These are phyloP conservation scores for Sacculina carcini DNA, from an alignment of 2,888 invertebrate species.

Conservation along the genomic window DNA sequence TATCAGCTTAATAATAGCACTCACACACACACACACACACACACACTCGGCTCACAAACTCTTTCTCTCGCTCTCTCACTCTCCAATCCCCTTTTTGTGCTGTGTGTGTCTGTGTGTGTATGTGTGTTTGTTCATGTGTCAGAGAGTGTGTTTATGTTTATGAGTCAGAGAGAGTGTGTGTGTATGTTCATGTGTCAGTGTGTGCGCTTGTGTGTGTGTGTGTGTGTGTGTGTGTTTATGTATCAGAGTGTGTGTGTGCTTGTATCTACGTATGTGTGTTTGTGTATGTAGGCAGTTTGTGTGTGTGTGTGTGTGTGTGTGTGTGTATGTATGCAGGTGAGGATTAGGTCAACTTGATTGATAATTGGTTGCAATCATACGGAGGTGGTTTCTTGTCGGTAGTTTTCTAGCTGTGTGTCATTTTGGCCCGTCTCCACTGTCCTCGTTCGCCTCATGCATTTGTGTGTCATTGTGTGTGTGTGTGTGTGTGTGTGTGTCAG, in stretches of 20 bases:
- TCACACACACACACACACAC: background rate
- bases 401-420: no score
- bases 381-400: no score
- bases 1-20: constrained; percentile 37
- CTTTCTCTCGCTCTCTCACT: background rate
- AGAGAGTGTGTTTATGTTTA: background rate
- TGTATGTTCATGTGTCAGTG: no score
- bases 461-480: no score
- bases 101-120: background rate
- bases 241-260: no score
- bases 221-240: no score
- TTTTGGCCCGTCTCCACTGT: no score
- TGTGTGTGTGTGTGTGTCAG: no score
- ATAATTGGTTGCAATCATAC: no score
- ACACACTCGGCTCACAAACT: background rate
- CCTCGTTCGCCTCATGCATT: no score
- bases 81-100: background rate
- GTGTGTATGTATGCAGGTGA: background rate
- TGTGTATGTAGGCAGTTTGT: background rate
- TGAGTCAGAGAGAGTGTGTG: no score
- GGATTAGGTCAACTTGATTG: background rate
- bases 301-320: background rate
- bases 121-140: background rate
- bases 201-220: no score
- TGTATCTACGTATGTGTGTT: background rate